These are phyloP conservation scores for Neopelma chrysocephalum DNA, from an alignment of 2,797 vertebrate species.

Conservation along the genomic window DNA sequence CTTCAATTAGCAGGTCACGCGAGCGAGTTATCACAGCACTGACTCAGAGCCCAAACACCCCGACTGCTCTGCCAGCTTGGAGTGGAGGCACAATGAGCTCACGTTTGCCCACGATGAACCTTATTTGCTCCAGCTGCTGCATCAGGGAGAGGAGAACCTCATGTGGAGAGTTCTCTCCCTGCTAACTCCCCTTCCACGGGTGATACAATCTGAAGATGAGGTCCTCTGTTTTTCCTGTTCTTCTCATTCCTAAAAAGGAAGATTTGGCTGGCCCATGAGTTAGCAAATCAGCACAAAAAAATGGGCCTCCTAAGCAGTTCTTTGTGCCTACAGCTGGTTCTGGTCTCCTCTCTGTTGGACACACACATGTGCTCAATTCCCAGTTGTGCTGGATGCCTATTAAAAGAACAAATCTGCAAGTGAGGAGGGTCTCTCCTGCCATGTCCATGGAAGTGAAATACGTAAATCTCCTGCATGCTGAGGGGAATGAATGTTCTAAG, in stretches of 20 bases:
- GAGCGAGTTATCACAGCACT: background rate
- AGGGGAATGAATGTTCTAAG: background rate
- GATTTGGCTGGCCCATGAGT: slow-evolving; percentile 15
- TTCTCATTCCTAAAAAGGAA: slow-evolving; percentile 66
- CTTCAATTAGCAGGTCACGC: background rate
- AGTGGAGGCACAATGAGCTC: slow-evolving; percentile 33
- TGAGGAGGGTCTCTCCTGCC: slow-evolving; percentile 38
- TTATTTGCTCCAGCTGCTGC: slow-evolving; percentile 52
- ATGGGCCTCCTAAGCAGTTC: slow-evolving; percentile 60
- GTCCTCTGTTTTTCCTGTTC: slow-evolving; percentile 26
- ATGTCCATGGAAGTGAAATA: slow-evolving; percentile 19
- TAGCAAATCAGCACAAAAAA: slow-evolving; percentile 62
- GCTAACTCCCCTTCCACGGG: background rate
- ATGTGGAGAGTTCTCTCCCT: background rate
- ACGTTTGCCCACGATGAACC: background rate
- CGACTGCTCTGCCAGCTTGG: background rate
- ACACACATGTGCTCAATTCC: slow-evolving; percentile 58
- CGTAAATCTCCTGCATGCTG: slow-evolving; percentile 17
- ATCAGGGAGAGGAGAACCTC: slow-evolving; percentile 16
- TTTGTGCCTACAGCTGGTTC: slow-evolving; percentile 62
- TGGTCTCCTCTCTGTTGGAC: slow-evolving; percentile 64
- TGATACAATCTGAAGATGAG: slow-evolving; percentile 47
- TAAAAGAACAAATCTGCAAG: slow-evolving; percentile 49
- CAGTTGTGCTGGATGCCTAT: slow-evolving; percentile 54
- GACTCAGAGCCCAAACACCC: background rate